Conservation (phyloP, 2,113 vertebrate species). For the Erythrolamprus reginae region DNA sequence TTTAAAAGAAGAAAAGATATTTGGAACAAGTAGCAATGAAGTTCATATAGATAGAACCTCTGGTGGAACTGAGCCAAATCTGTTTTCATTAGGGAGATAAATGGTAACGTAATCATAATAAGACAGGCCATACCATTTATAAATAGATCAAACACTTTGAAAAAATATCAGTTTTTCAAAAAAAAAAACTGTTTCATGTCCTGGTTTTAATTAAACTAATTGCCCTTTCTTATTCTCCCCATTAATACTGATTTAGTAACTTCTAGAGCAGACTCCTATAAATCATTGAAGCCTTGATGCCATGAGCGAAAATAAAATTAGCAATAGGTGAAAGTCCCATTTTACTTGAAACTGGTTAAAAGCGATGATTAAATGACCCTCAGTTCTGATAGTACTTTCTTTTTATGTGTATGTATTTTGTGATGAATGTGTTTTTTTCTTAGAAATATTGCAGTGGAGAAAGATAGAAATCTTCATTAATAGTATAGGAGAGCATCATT, state of each 20-base stretch:
- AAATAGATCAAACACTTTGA: not conserved
- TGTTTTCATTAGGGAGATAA: not conserved
- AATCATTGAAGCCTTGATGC: conserved; percentile 17
- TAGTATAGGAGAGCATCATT: not conserved
- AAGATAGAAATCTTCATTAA: not conserved
- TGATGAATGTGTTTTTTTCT: not conserved
- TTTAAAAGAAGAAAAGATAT: not conserved
- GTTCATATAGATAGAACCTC: not conserved
- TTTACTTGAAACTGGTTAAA: conserved; percentile 10
- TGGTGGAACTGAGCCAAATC: not conserved
- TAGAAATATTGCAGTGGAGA: not conserved
- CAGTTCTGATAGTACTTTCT: not conserved
- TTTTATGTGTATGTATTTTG: not conserved
- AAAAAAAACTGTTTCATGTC: not conserved
- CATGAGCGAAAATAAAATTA: conserved; percentile 25
- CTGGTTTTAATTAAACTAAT: conserved; percentile 30
- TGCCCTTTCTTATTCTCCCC: conserved; percentile 23
- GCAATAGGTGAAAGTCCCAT: not conserved
- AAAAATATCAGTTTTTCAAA: not conserved
- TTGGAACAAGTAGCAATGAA: not conserved
- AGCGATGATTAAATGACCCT: not conserved
- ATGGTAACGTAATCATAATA: not conserved
- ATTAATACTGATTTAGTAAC: conserved; percentile 26
- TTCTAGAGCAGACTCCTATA: conserved; percentile 25
- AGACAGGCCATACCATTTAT: not conserved